A percentile compares a stretch with the other conserved stretches of the same genome.
These are phyloP conservation scores for Epistrophe eligans DNA, from an alignment of 2,888 invertebrate species.

Conservation along the genomic window DNA sequence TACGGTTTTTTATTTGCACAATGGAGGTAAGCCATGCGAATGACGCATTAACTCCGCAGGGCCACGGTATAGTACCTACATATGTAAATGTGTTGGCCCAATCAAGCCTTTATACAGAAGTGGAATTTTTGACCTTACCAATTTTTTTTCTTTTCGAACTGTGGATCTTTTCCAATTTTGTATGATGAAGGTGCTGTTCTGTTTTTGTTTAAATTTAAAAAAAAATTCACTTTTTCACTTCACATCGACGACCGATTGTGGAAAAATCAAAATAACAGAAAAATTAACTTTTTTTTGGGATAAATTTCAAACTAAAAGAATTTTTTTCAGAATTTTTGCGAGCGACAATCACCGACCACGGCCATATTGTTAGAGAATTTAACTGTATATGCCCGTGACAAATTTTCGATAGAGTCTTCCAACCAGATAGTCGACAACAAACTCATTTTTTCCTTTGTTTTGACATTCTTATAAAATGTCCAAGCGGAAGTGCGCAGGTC, in stretches of 20 bases:
- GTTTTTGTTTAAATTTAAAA: background rate
- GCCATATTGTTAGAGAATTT: constrained; percentile 72
- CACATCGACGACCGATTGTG: background rate
- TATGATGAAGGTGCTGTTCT: background rate
- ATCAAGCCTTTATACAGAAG: constrained; percentile 6
- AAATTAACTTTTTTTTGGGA: constrained; percentile 17
- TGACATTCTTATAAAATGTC: constrained; percentile 55
- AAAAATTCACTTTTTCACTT: constrained; percentile 39
- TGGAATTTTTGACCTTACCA: constrained; percentile 44
- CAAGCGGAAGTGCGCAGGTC: constrained; percentile 58
- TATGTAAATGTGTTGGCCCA: constrained; percentile 46
- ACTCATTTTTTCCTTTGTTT: constrained; percentile 47
- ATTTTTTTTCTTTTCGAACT: constrained; percentile 1
- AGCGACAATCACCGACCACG: constrained; percentile 65
- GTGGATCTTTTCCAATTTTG: background rate
- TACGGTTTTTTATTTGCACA: constrained; percentile 57
- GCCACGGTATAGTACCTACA: background rate
- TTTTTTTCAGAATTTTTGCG: constrained; percentile 55
- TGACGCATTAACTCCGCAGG: constrained; percentile 72
- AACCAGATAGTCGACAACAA: constrained; percentile 61
- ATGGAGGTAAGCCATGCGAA: constrained; percentile 56
- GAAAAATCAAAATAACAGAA: constrained; percentile 28
- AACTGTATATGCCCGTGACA: constrained; percentile 71
- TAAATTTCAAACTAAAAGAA: constrained; percentile 35
- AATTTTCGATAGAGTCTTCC: constrained; percentile 64